phyloP scores from a whole-genome alignment of 2,797 vertebrate genomes.

The Pseudochaenichthys georgianus region DNA sequence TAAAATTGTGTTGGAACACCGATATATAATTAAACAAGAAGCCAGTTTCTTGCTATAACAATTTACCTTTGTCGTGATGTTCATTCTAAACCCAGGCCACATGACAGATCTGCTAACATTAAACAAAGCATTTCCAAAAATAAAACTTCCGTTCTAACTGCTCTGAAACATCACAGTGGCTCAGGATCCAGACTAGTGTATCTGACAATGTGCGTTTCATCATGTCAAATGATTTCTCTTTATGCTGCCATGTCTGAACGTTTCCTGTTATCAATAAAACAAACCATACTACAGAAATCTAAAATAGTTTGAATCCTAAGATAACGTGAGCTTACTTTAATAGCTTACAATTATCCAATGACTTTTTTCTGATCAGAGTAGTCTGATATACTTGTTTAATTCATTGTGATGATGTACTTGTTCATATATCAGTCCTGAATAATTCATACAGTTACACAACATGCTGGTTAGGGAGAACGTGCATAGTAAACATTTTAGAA shows the following conservation, averaged over 20 bases:
- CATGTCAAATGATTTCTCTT: conserved; percentile 14
- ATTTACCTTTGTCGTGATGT: conserved; percentile 27
- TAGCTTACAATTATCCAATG: neutral
- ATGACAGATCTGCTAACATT: conserved; percentile 27
- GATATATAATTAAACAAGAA: conserved; percentile 14
- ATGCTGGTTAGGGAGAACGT: neutral
- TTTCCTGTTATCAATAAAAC: neutral
- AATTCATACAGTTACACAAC: neutral
- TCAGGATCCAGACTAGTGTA: conserved; percentile 16
- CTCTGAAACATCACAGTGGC: conserved; percentile 34
- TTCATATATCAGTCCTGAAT: conserved; percentile 8
- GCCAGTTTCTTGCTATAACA: conserved; percentile 19
- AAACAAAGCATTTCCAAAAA: conserved; percentile 52
- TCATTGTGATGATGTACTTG: neutral
- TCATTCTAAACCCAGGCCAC: conserved; percentile 34
- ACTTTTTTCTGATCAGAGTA: neutral
- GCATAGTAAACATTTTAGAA: neutral
- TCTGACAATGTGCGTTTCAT: conserved; percentile 27
- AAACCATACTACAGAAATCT: neutral
- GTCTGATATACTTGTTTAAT: conserved; percentile 4
- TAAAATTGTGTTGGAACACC: conserved; percentile 1
- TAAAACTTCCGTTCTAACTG: conserved; percentile 40
- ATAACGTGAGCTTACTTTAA: neutral
- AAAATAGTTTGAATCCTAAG: neutral
- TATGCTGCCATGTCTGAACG: conserved; percentile 2